Percentiles rank a stretch among this genome's conserved stretches.
phyloP scores from a whole-genome alignment of 23 tunicate genomes.

The Oikopleura dioica region DNA sequence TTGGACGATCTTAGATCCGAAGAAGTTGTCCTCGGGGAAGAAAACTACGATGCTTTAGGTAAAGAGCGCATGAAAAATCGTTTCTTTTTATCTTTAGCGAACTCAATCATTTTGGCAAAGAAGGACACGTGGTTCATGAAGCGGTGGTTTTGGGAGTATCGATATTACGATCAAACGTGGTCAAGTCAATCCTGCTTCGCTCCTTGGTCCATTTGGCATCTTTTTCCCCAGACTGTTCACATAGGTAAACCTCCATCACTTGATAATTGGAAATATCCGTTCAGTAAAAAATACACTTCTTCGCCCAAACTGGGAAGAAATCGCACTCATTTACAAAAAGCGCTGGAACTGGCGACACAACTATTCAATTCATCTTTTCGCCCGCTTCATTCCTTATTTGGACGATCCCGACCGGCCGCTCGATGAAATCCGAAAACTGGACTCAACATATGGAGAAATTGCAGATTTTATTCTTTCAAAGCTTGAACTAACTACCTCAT shows the following conservation, averaged over 20 bases:
- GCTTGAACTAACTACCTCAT: too few relatives aligned
- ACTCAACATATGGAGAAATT: slow-evolving; percentile 13
- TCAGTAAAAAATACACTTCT: not conserved
- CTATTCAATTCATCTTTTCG: slow-evolving; percentile 58
- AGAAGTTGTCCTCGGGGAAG: slow-evolving; percentile 72
- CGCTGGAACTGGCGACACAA: slow-evolving; percentile 72
- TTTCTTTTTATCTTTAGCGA: slow-evolving; percentile 23
- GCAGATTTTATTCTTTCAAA: not conserved
- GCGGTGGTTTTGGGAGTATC: slow-evolving; percentile 70
- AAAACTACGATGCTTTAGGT: slow-evolving; percentile 79
- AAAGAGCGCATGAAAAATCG: not conserved
- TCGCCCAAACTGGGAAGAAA: slow-evolving; percentile 94
- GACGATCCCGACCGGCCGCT: not conserved
- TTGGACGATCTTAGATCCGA: slow-evolving; percentile 24
- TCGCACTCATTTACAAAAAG: slow-evolving; percentile 26
- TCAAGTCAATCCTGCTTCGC: slow-evolving; percentile 86
- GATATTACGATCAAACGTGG: slow-evolving; percentile 55
- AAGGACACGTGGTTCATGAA: slow-evolving; percentile 53
- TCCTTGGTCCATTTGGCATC: slow-evolving; percentile 90
- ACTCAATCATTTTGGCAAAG: slow-evolving; percentile 53
- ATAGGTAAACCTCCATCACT: too few relatives aligned
- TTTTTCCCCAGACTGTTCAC: slow-evolving; percentile 40
- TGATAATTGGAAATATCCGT: too few relatives aligned
- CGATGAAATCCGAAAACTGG: not conserved
- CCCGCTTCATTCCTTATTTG: slow-evolving; percentile 26